Conservation (phyloP, 2,113 vertebrate species). For the Charina bottae region DNA sequence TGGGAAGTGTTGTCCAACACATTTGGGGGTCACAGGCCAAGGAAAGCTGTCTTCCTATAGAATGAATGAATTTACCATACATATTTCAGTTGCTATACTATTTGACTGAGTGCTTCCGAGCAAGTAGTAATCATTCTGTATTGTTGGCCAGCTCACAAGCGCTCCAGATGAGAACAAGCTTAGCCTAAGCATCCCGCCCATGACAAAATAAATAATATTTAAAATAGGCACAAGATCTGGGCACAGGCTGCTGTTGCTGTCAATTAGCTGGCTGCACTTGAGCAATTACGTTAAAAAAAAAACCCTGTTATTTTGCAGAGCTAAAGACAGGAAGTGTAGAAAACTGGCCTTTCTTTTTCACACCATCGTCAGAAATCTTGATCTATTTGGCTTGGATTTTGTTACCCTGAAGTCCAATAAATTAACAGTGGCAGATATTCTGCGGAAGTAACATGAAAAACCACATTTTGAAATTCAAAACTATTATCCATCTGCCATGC, state of each 20-base stretch:
- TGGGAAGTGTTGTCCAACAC: not conserved
- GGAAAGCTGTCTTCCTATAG: not conserved
- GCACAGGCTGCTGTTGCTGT: not conserved
- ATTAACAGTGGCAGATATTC: not conserved
- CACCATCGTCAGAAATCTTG: not conserved
- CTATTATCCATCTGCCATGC: not conserved
- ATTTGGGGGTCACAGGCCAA: not conserved
- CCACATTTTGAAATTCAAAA: not conserved
- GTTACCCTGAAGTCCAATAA: not conserved
- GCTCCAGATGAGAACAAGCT: not conserved
- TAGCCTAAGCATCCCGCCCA: not conserved
- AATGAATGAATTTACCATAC: not conserved
- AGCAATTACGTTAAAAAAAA: not conserved
- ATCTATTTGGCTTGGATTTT: not conserved
- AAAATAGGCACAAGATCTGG: not conserved
- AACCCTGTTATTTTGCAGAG: not conserved
- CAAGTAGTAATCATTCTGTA: not conserved
- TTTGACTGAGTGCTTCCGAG: not conserved
- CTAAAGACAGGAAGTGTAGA: not conserved
- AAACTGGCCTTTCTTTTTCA: not conserved
- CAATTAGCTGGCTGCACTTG: not conserved
- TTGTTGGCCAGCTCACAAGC: not conserved
- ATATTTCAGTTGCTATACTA: not conserved
- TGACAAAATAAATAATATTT: conserved; percentile 25
- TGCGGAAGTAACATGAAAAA: not conserved